Conservation (phyloP, 1,140 invertebrate species). For the Drosophila paulistorum region DNA sequence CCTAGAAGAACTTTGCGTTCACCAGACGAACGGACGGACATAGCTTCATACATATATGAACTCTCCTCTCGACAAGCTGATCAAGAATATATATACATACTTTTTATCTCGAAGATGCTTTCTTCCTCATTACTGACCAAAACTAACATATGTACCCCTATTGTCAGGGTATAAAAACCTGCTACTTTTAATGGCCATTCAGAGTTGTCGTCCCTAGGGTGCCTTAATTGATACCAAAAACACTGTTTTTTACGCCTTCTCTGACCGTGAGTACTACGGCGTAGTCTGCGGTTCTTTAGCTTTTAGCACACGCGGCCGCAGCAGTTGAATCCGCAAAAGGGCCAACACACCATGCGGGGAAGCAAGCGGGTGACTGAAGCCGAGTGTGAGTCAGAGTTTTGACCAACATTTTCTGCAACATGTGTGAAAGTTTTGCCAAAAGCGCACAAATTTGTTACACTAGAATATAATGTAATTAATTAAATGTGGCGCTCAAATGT, state of each 20-base stretch:
- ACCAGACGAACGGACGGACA: too few relatives aligned
- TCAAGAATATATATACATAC: too few relatives aligned
- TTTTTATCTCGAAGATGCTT: too few relatives aligned
- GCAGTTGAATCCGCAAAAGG: slow-evolving; percentile 48
- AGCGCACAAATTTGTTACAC: slow-evolving; percentile 37
- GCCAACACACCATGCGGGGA: neutral
- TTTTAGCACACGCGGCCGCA: slow-evolving; percentile 70
- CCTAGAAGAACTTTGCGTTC: too few relatives aligned
- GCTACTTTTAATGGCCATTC: slow-evolving; percentile 54
- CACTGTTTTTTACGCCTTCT: slow-evolving; percentile 13
- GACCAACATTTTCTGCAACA: slow-evolving; percentile 37
- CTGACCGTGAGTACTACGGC: slow-evolving; percentile 2
- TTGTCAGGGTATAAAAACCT: neutral
- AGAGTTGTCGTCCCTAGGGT: slow-evolving; percentile 43
- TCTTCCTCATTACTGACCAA: too few relatives aligned
- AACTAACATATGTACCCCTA: too few relatives aligned
- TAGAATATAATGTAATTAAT: slow-evolving; percentile 39
- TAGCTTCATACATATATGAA: too few relatives aligned
- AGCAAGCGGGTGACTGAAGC: neutral
- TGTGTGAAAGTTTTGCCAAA: slow-evolving; percentile 33
- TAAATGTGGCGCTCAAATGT: slow-evolving; percentile 46
- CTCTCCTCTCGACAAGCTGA: too few relatives aligned
- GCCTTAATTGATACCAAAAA: slow-evolving; percentile 59
- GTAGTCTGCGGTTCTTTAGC: slow-evolving; percentile 56
- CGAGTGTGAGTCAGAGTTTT: neutral